Conservation (phyloP, 2,113 vertebrate species). For the Tragulus kanchil region DNA sequence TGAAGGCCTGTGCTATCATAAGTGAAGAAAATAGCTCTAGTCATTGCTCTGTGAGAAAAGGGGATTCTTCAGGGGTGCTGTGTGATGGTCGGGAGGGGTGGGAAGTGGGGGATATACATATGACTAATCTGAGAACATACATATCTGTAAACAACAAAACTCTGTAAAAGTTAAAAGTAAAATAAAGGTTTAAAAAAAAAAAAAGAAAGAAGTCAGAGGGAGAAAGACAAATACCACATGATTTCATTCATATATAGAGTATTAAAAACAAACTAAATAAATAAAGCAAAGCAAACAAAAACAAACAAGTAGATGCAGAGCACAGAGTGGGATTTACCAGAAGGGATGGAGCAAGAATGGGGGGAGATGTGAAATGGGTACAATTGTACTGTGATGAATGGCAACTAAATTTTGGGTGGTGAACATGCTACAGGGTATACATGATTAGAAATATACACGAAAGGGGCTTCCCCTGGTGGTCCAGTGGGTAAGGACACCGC, state of each 20-base stretch:
- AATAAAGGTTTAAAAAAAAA: too few species aligned
- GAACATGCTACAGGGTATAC: neutral
- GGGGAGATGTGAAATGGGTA: neutral
- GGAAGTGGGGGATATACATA: too few species aligned
- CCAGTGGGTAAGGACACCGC: too few species aligned
- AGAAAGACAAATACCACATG: neutral
- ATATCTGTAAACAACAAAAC: too few species aligned
- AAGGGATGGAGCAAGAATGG: neutral
- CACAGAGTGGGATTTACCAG: neutral
- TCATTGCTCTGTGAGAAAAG: too few species aligned
- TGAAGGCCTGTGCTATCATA: too few species aligned
- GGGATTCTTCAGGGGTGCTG: too few species aligned
- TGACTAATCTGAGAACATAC: too few species aligned
- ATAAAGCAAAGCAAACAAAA: neutral
- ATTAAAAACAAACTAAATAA: neutral
- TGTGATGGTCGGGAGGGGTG: too few species aligned
- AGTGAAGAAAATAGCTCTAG: too few species aligned
- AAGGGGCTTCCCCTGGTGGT: too few species aligned
- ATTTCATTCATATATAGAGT: neutral
- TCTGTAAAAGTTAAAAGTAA: too few species aligned
- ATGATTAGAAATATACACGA: neutral
- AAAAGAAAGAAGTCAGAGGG: neutral
- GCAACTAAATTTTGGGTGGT: neutral
- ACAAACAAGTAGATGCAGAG: neutral
- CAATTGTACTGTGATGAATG: neutral